Conservation (phyloP, 2,888 invertebrate genomes). For the Drosophila merina region DNA sequence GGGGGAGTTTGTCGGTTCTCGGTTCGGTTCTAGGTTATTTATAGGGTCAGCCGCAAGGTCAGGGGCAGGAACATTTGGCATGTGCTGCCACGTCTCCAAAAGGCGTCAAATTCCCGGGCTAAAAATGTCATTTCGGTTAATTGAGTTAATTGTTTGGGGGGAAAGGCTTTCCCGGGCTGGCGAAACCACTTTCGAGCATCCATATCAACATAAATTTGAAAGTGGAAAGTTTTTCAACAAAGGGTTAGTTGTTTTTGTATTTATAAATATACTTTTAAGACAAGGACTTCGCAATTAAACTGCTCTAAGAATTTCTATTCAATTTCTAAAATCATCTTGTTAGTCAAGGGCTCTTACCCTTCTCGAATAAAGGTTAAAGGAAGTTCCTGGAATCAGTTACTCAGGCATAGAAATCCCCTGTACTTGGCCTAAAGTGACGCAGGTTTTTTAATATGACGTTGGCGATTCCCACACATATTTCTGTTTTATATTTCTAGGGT, state of each 20-base stretch:
- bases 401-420: too few species aligned
- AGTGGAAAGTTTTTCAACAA: background rate
- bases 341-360: too few species aligned
- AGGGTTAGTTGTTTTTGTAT: background rate
- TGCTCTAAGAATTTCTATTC: background rate
- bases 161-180: slow-evolving; percentile 8
- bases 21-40: slow-evolving; percentile 29
- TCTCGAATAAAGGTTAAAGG: too few species aligned
- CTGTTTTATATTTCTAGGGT: slow-evolving; percentile 10
- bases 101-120: slow-evolving; percentile 28
- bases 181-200: slow-evolving; percentile 19
- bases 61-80: slow-evolving; percentile 32
- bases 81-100: slow-evolving; percentile 33
- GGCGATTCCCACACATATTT: slow-evolving; percentile 10
- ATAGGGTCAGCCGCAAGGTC: slow-evolving; percentile 36
- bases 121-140: slow-evolving; percentile 30
- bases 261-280: background rate
- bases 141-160: slow-evolving; percentile 41
- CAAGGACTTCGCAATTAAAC: background rate
- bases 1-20: slow-evolving; percentile 15
- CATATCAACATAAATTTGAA: slow-evolving; percentile 6
- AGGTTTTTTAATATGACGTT: slow-evolving; percentile 24
- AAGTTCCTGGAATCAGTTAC: too few species aligned
- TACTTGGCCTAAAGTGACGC: slow-evolving; percentile 3
- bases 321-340: too few species aligned